Percentiles rank a stretch among this genome's conserved stretches.
phyloP scores from a whole-genome alignment of 2,113 vertebrate species.

The Phyllostomus discolor region DNA sequence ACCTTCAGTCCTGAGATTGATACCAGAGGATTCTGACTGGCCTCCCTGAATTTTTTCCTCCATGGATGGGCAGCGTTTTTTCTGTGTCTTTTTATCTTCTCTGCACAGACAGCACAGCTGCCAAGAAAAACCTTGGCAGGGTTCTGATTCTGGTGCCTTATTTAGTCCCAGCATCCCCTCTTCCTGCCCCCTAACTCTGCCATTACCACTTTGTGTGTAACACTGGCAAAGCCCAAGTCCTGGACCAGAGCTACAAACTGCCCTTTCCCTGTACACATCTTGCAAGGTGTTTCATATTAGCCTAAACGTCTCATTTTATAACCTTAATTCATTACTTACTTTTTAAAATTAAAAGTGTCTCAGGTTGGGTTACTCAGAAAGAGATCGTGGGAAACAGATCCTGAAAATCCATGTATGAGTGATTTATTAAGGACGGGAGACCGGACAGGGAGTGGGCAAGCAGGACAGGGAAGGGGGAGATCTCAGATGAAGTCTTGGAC shows the following conservation, averaged over 20 bases:
- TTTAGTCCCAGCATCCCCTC: not conserved
- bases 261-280: not conserved
- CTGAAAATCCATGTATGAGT: not conserved
- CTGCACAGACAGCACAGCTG: not conserved
- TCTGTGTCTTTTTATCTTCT: not conserved
- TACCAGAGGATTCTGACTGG: not conserved
- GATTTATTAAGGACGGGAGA: not conserved
- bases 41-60: not conserved
- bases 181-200: not conserved
- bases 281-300: not conserved
- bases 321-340: not conserved
- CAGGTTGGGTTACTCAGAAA: not conserved
- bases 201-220: rapidly evolving
- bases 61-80: not conserved
- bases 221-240: not conserved
- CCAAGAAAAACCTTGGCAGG: not conserved
- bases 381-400: not conserved
- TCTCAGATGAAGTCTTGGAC: not conserved
- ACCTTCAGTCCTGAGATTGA: not conserved
- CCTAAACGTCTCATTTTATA: not conserved
- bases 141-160: not conserved
- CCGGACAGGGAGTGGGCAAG: not conserved
- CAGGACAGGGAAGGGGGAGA: not conserved
- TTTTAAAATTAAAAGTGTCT: not conserved
- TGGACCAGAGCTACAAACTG: not conserved